A percentile compares a stretch with the other conserved stretches of the same genome.
phyloP scores from a whole-genome alignment of 2,113 vertebrate genomes.

The Catharus minimus region DNA sequence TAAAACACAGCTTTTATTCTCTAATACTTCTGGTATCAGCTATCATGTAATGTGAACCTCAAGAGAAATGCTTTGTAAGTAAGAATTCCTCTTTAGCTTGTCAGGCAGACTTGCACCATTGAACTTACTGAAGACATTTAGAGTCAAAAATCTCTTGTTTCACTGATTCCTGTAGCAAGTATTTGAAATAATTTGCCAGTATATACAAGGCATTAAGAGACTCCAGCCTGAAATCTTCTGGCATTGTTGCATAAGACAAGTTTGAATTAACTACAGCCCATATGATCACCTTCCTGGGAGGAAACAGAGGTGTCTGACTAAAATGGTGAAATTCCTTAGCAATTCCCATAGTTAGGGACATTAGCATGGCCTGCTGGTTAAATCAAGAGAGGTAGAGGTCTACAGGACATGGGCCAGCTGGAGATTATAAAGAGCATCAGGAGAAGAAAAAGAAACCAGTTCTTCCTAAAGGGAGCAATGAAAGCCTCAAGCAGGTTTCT shows the following conservation, averaged over 20 bases:
- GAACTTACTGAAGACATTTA: neutral
- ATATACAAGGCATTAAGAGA: neutral
- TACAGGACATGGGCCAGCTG: neutral
- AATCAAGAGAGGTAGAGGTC: neutral
- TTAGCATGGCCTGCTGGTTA: neutral
- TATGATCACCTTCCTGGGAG: neutral
- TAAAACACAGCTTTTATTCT: conserved; percentile 10
- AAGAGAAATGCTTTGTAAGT: neutral
- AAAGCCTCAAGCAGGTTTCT: neutral
- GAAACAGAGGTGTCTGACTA: neutral
- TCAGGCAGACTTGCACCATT: neutral
- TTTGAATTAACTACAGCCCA: neutral
- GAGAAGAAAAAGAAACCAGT: neutral
- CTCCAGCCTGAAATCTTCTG: neutral
- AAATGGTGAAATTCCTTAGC: neutral
- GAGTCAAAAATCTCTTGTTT: neutral
- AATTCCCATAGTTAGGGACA: neutral
- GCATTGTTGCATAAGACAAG: neutral
- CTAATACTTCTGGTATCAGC: neutral
- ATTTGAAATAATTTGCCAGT: neutral
- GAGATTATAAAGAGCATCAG: neutral
- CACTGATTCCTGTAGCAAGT: neutral
- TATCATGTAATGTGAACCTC: neutral
- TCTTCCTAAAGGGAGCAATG: neutral
- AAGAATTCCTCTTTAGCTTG: neutral